Evolutionary conservation across 30 jellyfish, hydroid and myxozoan genomes (phyloP), one percentile per base, ranked within the genome.

Genomic region (Haliclystus octoradiatus): DNA sequence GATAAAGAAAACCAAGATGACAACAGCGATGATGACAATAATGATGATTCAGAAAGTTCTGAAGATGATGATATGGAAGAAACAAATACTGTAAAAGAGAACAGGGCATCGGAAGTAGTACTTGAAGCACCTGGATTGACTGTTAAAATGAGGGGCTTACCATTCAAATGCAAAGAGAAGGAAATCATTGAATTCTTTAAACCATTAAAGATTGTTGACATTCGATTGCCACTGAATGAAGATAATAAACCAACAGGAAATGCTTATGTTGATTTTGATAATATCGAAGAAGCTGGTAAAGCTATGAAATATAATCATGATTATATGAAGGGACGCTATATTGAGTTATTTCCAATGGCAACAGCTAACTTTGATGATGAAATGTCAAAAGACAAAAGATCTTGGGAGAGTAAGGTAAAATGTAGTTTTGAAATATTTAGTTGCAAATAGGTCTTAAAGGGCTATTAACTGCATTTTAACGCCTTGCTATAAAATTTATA

Each of bases 191-290:
- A 63, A 25, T 89, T 89, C 66, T 89, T 89, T 46, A 15, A 66
- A 13, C 95, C 95, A 2, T n/a, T 89, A 23, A 65, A 49, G 52
- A 76, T 89, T 49, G 50, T 33, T 12, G 98, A 89, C 60, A 89
- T 89, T 27, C 85, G 98, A 7, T 70, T 89, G 13, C 94, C 88
- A 14, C 53, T 57, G 52, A 75, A 89, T 65, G 75, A 72, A 22
- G 64, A 89, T 51, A 76, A 80, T 19, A 83, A 75, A 68, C 85
- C 83, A 47, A 89, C 73, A 32, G 98, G 98, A 15, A 69, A 70
- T 67, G 98, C 98, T 1, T 89, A 75, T 82, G 98, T 89, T 66
- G 95, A 81, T 32, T 89, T 89, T 76, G 92, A 63, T 63, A 72
- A 33, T 34, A 71, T 66, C 23, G 60, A 47, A 28, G 93, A 68